phyloP scores from a whole-genome alignment of 2,797 vertebrate genomes.

The Sandelia bainsii region DNA sequence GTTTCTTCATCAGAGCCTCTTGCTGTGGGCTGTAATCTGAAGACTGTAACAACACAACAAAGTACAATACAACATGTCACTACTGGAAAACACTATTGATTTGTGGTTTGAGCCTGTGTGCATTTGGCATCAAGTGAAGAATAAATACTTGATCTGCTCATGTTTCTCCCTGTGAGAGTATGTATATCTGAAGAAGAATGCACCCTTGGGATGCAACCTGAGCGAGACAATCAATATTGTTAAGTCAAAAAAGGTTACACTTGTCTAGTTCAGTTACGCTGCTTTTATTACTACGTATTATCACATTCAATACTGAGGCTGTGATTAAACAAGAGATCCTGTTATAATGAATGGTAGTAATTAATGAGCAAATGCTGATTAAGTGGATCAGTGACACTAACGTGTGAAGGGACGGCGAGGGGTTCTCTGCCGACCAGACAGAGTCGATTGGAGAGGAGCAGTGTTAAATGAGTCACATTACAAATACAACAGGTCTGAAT shows the following conservation, averaged over 20 bases:
- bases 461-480: slow-evolving; percentile 34
- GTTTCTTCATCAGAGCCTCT: slow-evolving; percentile 90
- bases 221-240: slow-evolving; percentile 70
- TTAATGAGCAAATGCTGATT: slow-evolving; percentile 68
- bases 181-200: slow-evolving; percentile 40
- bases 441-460: slow-evolving; percentile 25
- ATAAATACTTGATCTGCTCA: slow-evolving; percentile 55
- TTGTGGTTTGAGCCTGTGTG: slow-evolving; percentile 37
- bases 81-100: slow-evolving; percentile 46
- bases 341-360: slow-evolving; percentile 52
- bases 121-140: slow-evolving; percentile 36
- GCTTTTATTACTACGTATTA: slow-evolving; percentile 17
- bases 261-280: slow-evolving; percentile 53
- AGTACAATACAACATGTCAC: slow-evolving; percentile 35
- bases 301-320: slow-evolving; percentile 41
- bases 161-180: slow-evolving; percentile 53
- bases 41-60: slow-evolving; percentile 78
- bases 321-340: slow-evolving; percentile 61
- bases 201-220: slow-evolving; percentile 73
- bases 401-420: neutral
- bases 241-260: slow-evolving; percentile 63
- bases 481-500: slow-evolving; percentile 60
- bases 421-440: slow-evolving; percentile 5
- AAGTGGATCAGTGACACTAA: slow-evolving; percentile 40
- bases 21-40: slow-evolving; percentile 85